Percentiles rank a stretch among this genome's conserved stretches.
phyloP scores from a whole-genome alignment of 2,797 vertebrate genomes.

The Acanthis flammea region DNA sequence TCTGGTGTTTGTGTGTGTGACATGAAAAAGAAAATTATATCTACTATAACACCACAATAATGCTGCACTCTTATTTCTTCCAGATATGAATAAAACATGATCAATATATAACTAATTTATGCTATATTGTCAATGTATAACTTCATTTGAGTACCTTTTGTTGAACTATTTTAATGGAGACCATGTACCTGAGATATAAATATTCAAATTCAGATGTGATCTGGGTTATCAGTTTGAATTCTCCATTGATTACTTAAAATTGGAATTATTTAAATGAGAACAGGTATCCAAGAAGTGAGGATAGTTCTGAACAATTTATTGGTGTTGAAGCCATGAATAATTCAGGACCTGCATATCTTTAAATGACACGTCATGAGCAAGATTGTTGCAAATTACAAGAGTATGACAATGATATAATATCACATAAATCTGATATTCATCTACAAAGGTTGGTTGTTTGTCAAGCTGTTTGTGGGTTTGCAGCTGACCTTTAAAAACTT shows the following conservation, averaged over 20 bases:
- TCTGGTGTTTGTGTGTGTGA: neutral
- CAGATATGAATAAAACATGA: neutral
- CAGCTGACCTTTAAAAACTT: slow-evolving; percentile 61
- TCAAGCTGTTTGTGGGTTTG: slow-evolving; percentile 59
- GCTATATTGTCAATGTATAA: neutral
- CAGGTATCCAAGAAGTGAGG: neutral
- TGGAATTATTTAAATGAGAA: neutral
- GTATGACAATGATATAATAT: neutral
- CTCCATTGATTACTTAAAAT: neutral
- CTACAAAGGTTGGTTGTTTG: slow-evolving; percentile 56
- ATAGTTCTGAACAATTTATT: slow-evolving; percentile 15
- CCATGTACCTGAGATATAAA: neutral
- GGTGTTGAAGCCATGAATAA: slow-evolving; percentile 17
- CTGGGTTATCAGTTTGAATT: neutral
- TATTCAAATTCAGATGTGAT: neutral
- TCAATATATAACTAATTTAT: neutral
- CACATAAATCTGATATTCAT: slow-evolving; percentile 43
- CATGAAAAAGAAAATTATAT: neutral
- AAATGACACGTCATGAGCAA: slow-evolving; percentile 11
- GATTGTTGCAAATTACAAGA: neutral
- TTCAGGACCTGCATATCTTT: neutral
- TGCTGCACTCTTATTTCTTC: neutral
- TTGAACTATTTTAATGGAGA: neutral
- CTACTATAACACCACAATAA: neutral
- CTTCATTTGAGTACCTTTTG: neutral